Percentiles rank a stretch among this genome's conserved stretches.
These are phyloP conservation scores for Spisula subtruncata DNA, from an alignment of 2,888 invertebrate genomes.

Conservation along the genomic window DNA sequence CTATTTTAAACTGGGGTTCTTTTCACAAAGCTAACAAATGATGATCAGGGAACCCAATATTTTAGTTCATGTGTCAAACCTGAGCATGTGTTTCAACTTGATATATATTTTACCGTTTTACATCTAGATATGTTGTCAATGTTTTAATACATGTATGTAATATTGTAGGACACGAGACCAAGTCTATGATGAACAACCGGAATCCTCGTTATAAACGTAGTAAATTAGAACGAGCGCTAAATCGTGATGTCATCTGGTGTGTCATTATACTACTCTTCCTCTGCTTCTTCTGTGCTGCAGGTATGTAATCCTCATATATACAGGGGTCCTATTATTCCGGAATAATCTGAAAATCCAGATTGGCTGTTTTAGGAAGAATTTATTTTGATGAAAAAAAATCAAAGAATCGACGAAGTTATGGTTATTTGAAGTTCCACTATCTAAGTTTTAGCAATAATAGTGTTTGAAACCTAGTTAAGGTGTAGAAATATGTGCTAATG, in stretches of 20 bases:
- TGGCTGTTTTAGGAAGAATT: neutral
- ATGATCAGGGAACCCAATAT: too few relatives aligned
- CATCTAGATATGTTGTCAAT: neutral
- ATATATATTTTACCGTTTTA: neutral
- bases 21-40: too few relatives aligned
- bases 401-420: too few relatives aligned
- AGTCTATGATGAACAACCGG: constrained; percentile 98
- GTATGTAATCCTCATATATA: constrained; percentile 87
- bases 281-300: constrained; percentile 96
- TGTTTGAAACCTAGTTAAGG: too few relatives aligned
- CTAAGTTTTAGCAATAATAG: too few relatives aligned
- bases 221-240: constrained; percentile 96
- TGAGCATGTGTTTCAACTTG: too few relatives aligned
- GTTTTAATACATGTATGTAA: neutral
- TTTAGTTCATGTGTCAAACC: too few relatives aligned
- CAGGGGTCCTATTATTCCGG: neutral
- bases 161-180: constrained; percentile 95
- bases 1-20: too few relatives aligned
- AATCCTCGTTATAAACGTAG: constrained; percentile 98
- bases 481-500: too few relatives aligned
- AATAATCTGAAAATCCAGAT: neutral
- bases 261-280: constrained; percentile 96
- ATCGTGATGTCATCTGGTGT: constrained; percentile 98
- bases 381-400: too few relatives aligned
- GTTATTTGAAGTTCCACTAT: too few relatives aligned